Evolutionary conservation across 2,797 vertebrate species (phyloP).

Genomic region (Buceros bicornis): DNA sequence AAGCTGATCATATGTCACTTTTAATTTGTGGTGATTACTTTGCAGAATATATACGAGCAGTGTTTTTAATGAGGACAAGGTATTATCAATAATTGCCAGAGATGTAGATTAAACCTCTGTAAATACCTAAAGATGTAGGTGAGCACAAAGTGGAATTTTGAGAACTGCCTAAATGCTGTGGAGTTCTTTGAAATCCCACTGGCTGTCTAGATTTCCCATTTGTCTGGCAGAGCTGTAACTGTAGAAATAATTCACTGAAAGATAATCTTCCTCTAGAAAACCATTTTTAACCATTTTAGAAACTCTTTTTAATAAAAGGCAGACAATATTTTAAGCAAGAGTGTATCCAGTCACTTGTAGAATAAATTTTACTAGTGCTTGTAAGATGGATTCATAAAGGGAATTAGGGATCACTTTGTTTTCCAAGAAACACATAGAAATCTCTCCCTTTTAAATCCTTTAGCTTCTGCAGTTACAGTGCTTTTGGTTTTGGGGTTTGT

Average conservation of each 20-base stretch:
- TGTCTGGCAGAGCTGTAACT: slow-evolving; percentile 28
- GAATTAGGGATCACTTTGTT: neutral
- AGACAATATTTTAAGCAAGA: slow-evolving; percentile 9
- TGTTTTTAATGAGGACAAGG: neutral
- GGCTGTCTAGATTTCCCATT: neutral
- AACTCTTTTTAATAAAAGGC: neutral
- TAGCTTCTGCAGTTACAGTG: neutral
- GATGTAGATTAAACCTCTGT: neutral
- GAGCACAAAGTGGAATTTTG: neutral
- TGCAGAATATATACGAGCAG: neutral
- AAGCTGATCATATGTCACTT: neutral
- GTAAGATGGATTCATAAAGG: neutral
- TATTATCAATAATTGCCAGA: neutral
- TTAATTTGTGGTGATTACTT: slow-evolving; percentile 12
- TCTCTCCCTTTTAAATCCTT: neutral
- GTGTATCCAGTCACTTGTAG: neutral
- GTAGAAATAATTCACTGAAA: slow-evolving; percentile 21
- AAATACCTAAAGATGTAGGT: slow-evolving; percentile 10
- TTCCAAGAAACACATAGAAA: neutral
- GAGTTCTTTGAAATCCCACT: slow-evolving; percentile 20
- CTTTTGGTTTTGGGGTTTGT: neutral
- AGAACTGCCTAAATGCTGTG: neutral
- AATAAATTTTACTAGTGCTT: neutral
- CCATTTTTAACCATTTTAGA: neutral
- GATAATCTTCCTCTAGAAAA: neutral